These are phyloP conservation scores for Crotalus helleri DNA, from an alignment of 2,113 vertebrate genomes.

Conservation along the genomic window DNA sequence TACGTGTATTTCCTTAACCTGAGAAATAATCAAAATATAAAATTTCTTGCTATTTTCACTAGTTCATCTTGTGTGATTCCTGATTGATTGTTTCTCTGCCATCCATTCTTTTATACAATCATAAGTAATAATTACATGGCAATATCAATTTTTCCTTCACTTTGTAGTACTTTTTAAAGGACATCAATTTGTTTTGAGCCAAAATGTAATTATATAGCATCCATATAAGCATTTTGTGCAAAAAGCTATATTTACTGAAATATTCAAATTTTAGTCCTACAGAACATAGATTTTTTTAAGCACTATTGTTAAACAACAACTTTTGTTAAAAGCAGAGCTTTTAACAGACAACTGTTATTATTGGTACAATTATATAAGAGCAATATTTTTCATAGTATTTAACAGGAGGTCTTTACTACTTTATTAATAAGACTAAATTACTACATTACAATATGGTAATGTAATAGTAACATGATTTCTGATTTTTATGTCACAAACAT, in stretches of 20 bases:
- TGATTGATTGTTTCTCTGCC: conserved; percentile 44
- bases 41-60: neutral
- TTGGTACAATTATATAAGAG: conserved; percentile 69
- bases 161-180: conserved; percentile 49
- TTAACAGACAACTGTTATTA: conserved; percentile 60
- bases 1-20: neutral
- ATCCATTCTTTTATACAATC: neutral
- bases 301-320: conserved; percentile 67
- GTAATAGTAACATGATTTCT: conserved; percentile 63
- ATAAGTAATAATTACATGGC: conserved; percentile 4
- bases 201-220: conserved; percentile 68
- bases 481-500: conserved; percentile 53
- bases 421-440: conserved; percentile 54
- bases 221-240: conserved; percentile 61
- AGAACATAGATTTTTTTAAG: conserved; percentile 62
- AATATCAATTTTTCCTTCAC: conserved; percentile 54
- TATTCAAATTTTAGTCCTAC: conserved; percentile 66
- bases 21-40: neutral
- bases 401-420: conserved; percentile 30
- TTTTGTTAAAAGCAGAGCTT: conserved; percentile 57
- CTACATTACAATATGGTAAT: conserved; percentile 53
- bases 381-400: conserved; percentile 63
- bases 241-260: conserved; percentile 66
- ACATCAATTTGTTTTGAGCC: conserved; percentile 61
- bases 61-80: neutral